A percentile compares a stretch with the other conserved stretches of the same genome.
phyloP scores from a whole-genome alignment of 2,113 vertebrate genomes.

The Theristicus caerulescens region DNA sequence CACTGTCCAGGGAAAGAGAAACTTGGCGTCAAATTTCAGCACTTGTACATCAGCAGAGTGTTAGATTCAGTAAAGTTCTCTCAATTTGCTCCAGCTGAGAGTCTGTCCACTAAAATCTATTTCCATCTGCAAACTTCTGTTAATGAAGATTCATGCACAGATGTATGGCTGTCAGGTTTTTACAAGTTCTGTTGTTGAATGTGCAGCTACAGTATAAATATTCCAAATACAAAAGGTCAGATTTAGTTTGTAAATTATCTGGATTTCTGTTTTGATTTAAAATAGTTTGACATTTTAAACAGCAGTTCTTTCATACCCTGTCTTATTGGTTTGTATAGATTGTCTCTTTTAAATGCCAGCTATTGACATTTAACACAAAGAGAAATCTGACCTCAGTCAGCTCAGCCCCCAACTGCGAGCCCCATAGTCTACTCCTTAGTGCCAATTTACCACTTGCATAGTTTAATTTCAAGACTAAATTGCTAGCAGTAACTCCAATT shows the following conservation, averaged over 20 bases:
- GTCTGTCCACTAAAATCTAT: constrained; percentile 49
- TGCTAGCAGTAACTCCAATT: constrained; percentile 39
- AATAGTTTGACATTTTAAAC: constrained; percentile 81
- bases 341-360: constrained; percentile 78
- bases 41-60: background rate
- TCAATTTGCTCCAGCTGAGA: constrained; percentile 7
- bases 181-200: constrained; percentile 62
- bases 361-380: constrained; percentile 80
- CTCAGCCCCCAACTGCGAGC: constrained; percentile 68
- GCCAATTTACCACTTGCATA: constrained; percentile 66
- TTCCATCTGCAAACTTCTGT: constrained; percentile 29
- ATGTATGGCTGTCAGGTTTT: constrained; percentile 68
- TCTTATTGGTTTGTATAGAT: constrained; percentile 75
- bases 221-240: constrained; percentile 76
- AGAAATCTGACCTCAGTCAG: constrained; percentile 74
- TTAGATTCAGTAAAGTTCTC: background rate
- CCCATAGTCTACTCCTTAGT: constrained; percentile 56
- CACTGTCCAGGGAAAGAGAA: background rate
- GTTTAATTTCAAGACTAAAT: constrained; percentile 57
- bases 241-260: constrained; percentile 79
- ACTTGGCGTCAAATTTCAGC: background rate
- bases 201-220: constrained; percentile 67
- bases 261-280: constrained; percentile 76
- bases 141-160: constrained; percentile 52
- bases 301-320: constrained; percentile 67